Base-by-base conservation (phyloP, 2,888 invertebrate genomes). In the Pasiphila rectangulata region DNA sequence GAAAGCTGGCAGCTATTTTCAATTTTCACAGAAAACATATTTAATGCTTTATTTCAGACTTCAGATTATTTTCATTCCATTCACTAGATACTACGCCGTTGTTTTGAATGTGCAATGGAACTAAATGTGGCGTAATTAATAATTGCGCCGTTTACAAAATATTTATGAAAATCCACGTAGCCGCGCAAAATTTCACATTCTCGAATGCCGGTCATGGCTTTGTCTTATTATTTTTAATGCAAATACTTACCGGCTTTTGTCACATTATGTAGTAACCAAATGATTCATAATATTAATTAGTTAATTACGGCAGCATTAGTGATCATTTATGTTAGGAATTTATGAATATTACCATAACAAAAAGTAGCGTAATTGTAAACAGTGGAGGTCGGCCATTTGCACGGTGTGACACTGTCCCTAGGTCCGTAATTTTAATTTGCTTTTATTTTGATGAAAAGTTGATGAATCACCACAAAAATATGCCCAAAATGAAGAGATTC, bases 381-480 rank as follows among this genome's bases (percentile, higher is more conserved):
- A 89, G 92, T 92, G 91, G 92, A 92, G 90, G 91, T 91, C 92
- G 90, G 92, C 92, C 92, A 92, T 92, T 92, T 91, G 90, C 90
- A 89, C 89, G 90, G 91, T 90, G 90, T 87, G 91, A 92, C 91
- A 91, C 91, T 90, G 90, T 89, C 82, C 88, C 78, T 87, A 88
- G 89, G 90, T 89, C 81, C 78, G 90, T 89, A 84, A 80, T 75
- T 84, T 83, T 78, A 78, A 79, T 77, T 72, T 79, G 63, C 59
- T 69, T 59, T 73, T 78, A 63, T 77, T 77, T 68, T 67, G 67
- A 75, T 77, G 67, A 73, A 85, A 89, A 90, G 79, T 84, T 74
- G 71, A 79, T 72, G 75, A 85, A 84, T 72, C 64, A 54, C 43
- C 40, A 62, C 62, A 75, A 81, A 87, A 83, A 89, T 86, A 84